Conservation (phyloP, 2,797 vertebrate genomes). For the Atherinosoma microstoma region DNA sequence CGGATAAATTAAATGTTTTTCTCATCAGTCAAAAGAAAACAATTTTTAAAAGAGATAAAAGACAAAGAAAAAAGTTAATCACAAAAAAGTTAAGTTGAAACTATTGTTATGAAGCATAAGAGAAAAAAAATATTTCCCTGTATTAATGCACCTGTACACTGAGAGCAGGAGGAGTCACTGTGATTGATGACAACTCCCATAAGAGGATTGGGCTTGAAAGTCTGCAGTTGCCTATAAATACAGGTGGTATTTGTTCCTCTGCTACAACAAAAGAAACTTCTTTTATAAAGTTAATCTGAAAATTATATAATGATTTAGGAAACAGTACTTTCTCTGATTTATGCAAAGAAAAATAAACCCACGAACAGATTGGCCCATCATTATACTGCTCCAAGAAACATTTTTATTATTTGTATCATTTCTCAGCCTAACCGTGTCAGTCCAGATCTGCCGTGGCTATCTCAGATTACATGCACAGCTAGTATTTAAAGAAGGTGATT, state of each 20-base stretch:
- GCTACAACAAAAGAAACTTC: neutral
- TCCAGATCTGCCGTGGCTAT: constrained; percentile 3
- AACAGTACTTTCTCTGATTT: neutral
- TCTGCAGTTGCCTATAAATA: neutral
- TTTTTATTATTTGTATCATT: constrained; percentile 2
- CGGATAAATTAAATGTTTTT: too few relatives aligned
- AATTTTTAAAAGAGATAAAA: too few relatives aligned
- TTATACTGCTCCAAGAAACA: neutral
- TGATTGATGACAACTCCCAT: neutral
- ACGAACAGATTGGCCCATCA: neutral
- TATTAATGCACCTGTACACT: neutral
- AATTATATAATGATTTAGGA: neutral
- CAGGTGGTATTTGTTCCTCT: neutral
- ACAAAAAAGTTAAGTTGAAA: too few relatives aligned
- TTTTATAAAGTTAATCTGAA: neutral
- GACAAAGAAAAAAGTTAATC: neutral
- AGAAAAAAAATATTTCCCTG: neutral
- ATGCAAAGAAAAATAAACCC: neutral
- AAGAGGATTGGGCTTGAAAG: neutral
- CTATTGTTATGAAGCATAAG: neutral
- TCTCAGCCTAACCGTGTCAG: constrained; percentile 10
- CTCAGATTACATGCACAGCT: constrained; percentile 14
- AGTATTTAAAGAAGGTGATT: constrained; percentile 51
- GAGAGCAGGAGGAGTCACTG: neutral
- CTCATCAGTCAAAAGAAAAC: too few relatives aligned